Conservation (phyloP, 2,113 vertebrate genomes). For the Mus musculus region GRCm39 chr11:109730501-109731000, state of each 20-base stretch:
- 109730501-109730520: neutral
- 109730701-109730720: neutral
- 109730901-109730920: neutral
- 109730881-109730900: neutral
- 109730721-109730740: neutral
- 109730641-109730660: too few species aligned
- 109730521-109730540: neutral
- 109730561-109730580: neutral
- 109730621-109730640: too few species aligned
- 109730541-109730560: neutral
- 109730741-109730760: too few species aligned
- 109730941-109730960: too few species aligned
- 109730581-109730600: neutral
- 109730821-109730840: neutral
- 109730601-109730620: neutral
- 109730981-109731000: neutral
- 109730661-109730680: too few species aligned
- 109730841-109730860: neutral
- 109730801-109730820: neutral
- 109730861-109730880: neutral
- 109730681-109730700: neutral
- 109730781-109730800: neutral
- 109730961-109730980: neutral
- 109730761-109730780: neutral
- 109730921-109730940: neutral